A percentile compares a stretch with the other conserved stretches of the same genome.
phyloP scores from a whole-genome alignment of 2,113 vertebrate genomes.

The Phylloscopus whistleri region DNA sequence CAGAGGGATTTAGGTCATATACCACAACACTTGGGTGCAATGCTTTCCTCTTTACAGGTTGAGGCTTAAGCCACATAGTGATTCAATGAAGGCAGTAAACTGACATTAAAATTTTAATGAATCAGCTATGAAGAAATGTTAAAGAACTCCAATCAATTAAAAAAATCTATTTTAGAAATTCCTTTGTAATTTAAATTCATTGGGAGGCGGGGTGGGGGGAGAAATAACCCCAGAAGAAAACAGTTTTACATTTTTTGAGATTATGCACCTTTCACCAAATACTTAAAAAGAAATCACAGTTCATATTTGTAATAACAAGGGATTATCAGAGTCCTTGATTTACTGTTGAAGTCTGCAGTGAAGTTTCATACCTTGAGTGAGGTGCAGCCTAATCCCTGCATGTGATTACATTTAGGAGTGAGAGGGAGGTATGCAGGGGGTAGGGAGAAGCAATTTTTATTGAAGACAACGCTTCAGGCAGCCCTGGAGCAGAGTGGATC shows the following conservation, averaged over 20 bases:
- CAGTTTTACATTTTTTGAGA: slow-evolving; percentile 15
- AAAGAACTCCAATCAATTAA: background rate
- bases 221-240: background rate
- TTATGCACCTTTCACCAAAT: slow-evolving; percentile 37
- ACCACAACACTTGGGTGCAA: fast-evolving
- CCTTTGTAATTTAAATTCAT: background rate
- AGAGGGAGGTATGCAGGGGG: background rate
- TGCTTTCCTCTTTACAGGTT: background rate
- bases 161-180: background rate
- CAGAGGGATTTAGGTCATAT: background rate
- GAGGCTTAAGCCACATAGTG: background rate
- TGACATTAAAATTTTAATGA: background rate
- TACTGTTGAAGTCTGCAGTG: slow-evolving; percentile 56
- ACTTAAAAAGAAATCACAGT: slow-evolving; percentile 2
- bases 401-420: slow-evolving; percentile 41
- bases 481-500: slow-evolving; percentile 64
- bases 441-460: slow-evolving; percentile 27
- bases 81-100: background rate
- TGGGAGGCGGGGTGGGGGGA: fast-evolving
- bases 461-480: slow-evolving; percentile 70
- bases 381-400: slow-evolving; percentile 58
- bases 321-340: slow-evolving; percentile 64
- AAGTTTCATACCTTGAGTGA: slow-evolving; percentile 54
- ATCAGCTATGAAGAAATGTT: background rate
- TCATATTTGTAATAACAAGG: slow-evolving; percentile 53